Evolutionary conservation across 2,888 invertebrate species (phyloP).

Genomic region (Parnassius orleans): DNA sequence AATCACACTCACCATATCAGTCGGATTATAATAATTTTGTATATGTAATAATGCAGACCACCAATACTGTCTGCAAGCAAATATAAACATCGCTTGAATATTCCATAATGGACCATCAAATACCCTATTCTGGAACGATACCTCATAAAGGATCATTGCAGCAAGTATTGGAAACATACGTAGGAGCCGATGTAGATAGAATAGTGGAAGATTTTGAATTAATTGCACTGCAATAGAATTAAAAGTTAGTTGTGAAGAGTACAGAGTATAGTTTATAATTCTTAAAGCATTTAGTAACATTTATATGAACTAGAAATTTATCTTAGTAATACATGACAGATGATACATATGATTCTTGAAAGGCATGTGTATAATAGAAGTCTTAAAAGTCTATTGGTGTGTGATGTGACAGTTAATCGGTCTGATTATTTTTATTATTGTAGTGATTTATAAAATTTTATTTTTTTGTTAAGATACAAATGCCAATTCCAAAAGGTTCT

Average conservation of each 20-base stretch:
- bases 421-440: no score
- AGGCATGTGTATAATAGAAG: no score
- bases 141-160: conserved; percentile 47
- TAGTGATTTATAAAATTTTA: no score
- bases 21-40: conserved; percentile 52
- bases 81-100: conserved; percentile 30
- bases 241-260: neutral
- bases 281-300: no score
- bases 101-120: conserved; percentile 54
- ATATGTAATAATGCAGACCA: conserved; percentile 59
- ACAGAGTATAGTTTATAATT: no score
- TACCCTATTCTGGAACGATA: conserved; percentile 47
- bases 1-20: conserved; percentile 39
- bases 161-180: conserved; percentile 58
- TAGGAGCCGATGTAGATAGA: conserved; percentile 57
- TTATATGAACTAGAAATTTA: no score
- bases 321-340: no score
- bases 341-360: no score
- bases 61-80: conserved; percentile 55
- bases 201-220: conserved; percentile 51
- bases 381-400: no score
- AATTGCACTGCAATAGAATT: conserved; percentile 43
- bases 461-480: no score
- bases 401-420: no score
- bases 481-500: no score